Evolutionary conservation across 2,888 invertebrate species (phyloP).

Genomic region (Drosophila prostipennis): DNA sequence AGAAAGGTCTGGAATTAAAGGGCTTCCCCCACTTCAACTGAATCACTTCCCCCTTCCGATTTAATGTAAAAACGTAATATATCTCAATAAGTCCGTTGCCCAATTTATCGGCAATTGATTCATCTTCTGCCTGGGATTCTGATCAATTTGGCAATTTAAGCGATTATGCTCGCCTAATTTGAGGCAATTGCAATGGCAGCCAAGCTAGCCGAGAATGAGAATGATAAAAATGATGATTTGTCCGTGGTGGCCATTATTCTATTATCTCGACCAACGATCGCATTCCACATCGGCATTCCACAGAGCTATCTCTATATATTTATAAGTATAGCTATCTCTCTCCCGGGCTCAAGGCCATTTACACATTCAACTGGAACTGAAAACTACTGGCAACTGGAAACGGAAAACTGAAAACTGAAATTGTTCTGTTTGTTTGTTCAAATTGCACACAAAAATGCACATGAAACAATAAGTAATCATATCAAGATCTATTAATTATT

Average conservation of each 20-base stretch:
- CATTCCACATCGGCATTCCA: slow-evolving; percentile 32
- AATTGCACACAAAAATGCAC: slow-evolving; percentile 10
- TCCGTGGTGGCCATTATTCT: slow-evolving; percentile 24
- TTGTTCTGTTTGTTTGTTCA: slow-evolving; percentile 18
- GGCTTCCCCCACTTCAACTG: slow-evolving; percentile 1
- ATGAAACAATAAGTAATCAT: slow-evolving; percentile 1
- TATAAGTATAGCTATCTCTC: slow-evolving; percentile 9
- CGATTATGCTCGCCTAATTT: slow-evolving; percentile 38
- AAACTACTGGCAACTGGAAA: slow-evolving; percentile 13
- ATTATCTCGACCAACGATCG: slow-evolving; percentile 33
- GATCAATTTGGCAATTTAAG: slow-evolving; percentile 35
- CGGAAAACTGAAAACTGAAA: slow-evolving; percentile 9
- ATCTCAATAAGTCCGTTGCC: slow-evolving; percentile 14
- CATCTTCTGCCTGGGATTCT: slow-evolving; percentile 17
- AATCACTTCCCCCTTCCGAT: background rate
- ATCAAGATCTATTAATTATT: background rate
- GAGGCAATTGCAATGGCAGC: slow-evolving; percentile 15
- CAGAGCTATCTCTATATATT: slow-evolving; percentile 6
- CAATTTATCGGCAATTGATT: slow-evolving; percentile 29
- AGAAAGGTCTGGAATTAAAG: too few relatives aligned
- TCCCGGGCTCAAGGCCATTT: slow-evolving; percentile 29
- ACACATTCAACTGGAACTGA: slow-evolving; percentile 32
- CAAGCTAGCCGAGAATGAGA: background rate
- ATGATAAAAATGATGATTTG: slow-evolving; percentile 25
- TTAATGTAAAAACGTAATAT: slow-evolving; percentile 1